phyloP scores from a whole-genome alignment of 23 tunicate genomes.

The Aplidium turbinatum region DNA sequence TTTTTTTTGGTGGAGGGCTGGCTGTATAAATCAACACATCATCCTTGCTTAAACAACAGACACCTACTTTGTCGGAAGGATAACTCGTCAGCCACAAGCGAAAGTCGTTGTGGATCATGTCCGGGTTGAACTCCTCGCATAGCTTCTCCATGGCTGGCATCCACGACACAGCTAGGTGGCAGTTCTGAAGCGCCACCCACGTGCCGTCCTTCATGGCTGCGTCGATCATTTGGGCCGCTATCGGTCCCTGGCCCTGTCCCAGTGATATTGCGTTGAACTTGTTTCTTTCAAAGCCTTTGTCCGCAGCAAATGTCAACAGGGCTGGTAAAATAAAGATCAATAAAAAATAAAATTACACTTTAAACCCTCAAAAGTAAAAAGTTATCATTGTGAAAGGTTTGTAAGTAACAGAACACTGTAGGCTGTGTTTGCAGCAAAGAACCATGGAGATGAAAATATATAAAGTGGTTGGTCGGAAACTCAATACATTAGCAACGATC shows the following conservation, averaged over 20 bases:
- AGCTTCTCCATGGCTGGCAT: conserved; percentile 96
- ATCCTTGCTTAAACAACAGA: no score
- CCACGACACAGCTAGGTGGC: conserved; percentile 97
- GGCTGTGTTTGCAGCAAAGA: no score
- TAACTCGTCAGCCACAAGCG: conserved; percentile 97
- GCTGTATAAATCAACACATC: no score
- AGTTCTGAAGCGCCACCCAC: conserved; percentile 97
- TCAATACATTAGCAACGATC: no score
- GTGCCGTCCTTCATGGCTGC: conserved; percentile 90
- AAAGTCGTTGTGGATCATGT: conserved; percentile 91
- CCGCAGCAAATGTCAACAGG: conserved; percentile 89
- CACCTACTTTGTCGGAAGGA: conserved; percentile 84
- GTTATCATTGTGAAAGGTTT: no score
- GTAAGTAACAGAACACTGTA: no score
- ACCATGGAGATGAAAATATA: no score
- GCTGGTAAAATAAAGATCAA: conserved; percentile 57
- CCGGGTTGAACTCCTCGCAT: conserved; percentile 96
- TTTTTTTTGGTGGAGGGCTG: no score
- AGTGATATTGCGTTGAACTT: conserved; percentile 87
- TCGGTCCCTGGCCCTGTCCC: conserved; percentile 99
- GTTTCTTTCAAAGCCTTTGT: conserved; percentile 97
- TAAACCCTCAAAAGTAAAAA: no score
- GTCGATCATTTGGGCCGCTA: conserved; percentile 96
- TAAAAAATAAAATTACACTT: no score
- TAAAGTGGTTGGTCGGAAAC: no score